phyloP scores from a whole-genome alignment of 2,797 vertebrate species.

The Myotis findleyi region DNA sequence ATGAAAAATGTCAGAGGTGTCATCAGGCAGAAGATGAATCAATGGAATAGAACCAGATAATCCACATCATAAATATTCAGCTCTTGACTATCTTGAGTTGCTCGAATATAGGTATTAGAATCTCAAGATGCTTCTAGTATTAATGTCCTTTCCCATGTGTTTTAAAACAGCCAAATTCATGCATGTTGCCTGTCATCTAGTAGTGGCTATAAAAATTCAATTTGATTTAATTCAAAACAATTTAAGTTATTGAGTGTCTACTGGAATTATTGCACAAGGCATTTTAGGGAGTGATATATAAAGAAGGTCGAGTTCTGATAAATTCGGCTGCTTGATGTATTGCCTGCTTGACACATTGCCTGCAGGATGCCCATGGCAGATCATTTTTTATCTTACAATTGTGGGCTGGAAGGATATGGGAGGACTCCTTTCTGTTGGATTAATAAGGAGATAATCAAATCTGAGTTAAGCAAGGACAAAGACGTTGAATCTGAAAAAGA shows the following conservation, averaged over 20 bases:
- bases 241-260: neutral
- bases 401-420: neutral
- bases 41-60: neutral
- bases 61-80: neutral
- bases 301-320: neutral
- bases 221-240: slow-evolving; percentile 32
- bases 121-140: neutral
- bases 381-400: neutral
- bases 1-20: neutral
- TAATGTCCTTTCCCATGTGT: neutral
- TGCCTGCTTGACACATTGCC: neutral
- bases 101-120: too few relatives aligned
- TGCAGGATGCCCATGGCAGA: neutral
- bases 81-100: neutral
- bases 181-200: neutral
- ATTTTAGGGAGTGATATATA: neutral
- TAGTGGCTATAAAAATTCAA: neutral
- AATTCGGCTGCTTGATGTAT: neutral
- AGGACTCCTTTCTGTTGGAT: neutral
- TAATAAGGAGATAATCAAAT: neutral
- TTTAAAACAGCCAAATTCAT: neutral
- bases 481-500: neutral
- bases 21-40: neutral
- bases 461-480: neutral
- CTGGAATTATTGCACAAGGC: neutral